Conservation (phyloP, 2,797 vertebrate genomes). For the Sibirionetta formosa region DNA sequence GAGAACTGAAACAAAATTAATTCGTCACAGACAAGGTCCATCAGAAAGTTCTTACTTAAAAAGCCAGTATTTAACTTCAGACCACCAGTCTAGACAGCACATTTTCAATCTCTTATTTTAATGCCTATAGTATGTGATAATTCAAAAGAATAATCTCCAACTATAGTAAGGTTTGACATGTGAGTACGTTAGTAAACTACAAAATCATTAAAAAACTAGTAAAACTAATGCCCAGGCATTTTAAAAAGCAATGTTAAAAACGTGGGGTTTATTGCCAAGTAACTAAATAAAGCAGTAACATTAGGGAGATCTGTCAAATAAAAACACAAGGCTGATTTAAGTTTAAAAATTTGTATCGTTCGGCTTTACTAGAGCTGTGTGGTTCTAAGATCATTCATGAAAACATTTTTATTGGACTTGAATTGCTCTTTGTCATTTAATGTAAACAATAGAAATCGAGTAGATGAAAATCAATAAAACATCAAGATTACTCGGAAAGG, state of each 20-base stretch:
- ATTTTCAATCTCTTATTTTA: not conserved
- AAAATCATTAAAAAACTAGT: not conserved
- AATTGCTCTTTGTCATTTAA: conserved; percentile 39
- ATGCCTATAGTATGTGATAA: not conserved
- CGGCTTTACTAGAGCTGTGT: not conserved
- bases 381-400: not conserved
- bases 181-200: not conserved
- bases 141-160: not conserved
- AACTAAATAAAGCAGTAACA: not conserved
- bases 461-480: conserved; percentile 62
- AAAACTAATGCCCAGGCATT: not conserved
- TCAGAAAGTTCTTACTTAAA: not conserved
- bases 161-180: not conserved
- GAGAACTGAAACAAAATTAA: not conserved
- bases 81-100: not conserved
- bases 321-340: not conserved
- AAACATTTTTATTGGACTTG: conserved; percentile 25
- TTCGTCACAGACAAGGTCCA: not conserved
- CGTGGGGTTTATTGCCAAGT: not conserved
- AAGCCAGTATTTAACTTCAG: not conserved
- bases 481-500: conserved; percentile 41
- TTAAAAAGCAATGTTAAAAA: not conserved
- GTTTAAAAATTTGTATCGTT: not conserved
- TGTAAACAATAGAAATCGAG: conserved; percentile 43
- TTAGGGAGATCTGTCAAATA: not conserved